Evolutionary conservation across 2,797 vertebrate genomes (phyloP), one percentile per base, ranked within the genome.

Genomic region (Notolabrus celidotus): DNA sequence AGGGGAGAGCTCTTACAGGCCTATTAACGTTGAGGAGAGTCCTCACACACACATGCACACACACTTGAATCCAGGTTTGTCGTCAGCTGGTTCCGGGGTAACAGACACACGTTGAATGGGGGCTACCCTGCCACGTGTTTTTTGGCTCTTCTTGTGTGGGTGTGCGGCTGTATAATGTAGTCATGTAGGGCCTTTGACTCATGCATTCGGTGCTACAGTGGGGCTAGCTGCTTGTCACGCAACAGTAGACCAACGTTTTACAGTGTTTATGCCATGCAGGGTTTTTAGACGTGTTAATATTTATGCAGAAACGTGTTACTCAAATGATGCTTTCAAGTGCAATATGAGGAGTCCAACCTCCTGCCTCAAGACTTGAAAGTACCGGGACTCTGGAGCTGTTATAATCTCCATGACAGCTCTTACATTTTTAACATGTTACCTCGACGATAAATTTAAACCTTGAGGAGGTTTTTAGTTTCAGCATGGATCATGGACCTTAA

Each of bases 1-100:
- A 82, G 77, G 64, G 64, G 61, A 83, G 84, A 70, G 67, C 77
- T 80, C 78, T 77, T 87, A 74, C n/a, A 84, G 85, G 67, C 59
- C 74, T 74, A 61, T 73, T 78, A 53, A 52, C 34, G 51, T 69
- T 39, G 70, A 70, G 67, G 43, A 83, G 58, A 42, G 49, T 56
- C 59, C 57, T 54, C 52, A 46, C 59, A 67, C 67, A 49, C 33
- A 4, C 2, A 50, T 8, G 4, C 62, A 41, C 52, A 46, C 64
- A 57, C 67, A 67, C 29, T 59, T 71, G 20, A 72, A 16, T 2
- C 20, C 36, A 54, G 31, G 53, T 22, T 71, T 4, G n/a, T 51
- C 56, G 61, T 41, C 55, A 39, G 38, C 39, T 60, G 41, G 38
- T 63, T 73, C 31, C 2, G 22, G 43, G 53, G 50, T 57, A 64